These are phyloP conservation scores for Sarcophaga subvicina DNA, from an alignment of 2,888 invertebrate species.

Conservation along the genomic window DNA sequence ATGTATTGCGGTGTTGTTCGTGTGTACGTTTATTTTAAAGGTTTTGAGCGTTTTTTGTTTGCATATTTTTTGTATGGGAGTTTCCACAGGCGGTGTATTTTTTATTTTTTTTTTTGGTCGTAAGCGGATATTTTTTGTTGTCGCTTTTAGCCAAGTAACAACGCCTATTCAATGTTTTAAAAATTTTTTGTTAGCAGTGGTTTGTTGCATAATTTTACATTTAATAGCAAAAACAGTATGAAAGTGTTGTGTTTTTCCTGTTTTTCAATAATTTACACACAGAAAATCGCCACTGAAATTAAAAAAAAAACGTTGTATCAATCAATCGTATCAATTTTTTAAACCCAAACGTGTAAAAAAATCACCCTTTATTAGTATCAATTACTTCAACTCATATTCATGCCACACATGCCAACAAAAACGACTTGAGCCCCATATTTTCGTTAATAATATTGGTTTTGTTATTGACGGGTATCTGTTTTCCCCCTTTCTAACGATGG, in stretches of 20 bases:
- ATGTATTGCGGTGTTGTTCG: slow-evolving; percentile 20
- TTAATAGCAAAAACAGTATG: slow-evolving; percentile 17
- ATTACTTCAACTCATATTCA: too few species aligned
- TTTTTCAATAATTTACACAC: background rate
- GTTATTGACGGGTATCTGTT: too few species aligned
- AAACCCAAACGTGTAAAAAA: too few species aligned
- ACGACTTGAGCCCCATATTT: too few species aligned
- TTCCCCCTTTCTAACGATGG: too few species aligned
- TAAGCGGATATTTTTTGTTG: slow-evolving; percentile 1
- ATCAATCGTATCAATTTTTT: too few species aligned
- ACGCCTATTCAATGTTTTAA: slow-evolving; percentile 27
- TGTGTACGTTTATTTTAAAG: slow-evolving; percentile 33
- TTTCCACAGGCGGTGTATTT: slow-evolving; percentile 17
- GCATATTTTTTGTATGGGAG: background rate
- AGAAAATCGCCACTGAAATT: too few species aligned
- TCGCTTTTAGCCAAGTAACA: slow-evolving; percentile 15
- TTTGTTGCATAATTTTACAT: slow-evolving; percentile 47
- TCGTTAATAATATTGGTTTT: too few species aligned
- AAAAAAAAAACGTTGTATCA: too few species aligned
- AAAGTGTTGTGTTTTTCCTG: background rate
- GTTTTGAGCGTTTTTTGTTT: slow-evolving; percentile 22
- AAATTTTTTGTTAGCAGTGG: background rate
- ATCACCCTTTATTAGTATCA: too few species aligned
- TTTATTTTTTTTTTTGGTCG: background rate
- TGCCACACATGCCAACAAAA: too few species aligned